These are phyloP conservation scores for Dinomys branickii DNA, from an alignment of 2,113 vertebrate species.

Conservation along the genomic window DNA sequence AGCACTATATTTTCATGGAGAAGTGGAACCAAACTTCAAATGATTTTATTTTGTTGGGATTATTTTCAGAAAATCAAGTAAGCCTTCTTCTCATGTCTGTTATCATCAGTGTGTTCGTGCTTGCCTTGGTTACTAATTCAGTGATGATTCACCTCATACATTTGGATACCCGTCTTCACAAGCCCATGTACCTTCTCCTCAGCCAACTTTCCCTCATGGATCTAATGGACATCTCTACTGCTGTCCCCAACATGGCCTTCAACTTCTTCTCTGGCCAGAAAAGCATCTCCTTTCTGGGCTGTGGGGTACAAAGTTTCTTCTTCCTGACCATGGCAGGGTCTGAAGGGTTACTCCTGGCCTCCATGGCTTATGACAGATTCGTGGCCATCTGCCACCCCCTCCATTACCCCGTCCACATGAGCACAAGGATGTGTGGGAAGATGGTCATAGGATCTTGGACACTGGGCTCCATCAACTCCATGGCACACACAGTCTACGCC, in stretches of 20 bases:
- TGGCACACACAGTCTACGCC: neutral
- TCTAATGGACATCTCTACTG: neutral
- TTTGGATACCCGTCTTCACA: neutral
- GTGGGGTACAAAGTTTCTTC: slow-evolving; percentile 10
- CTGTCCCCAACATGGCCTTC: neutral
- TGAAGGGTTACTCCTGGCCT: slow-evolving; percentile 59
- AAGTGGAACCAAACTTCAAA: slow-evolving; percentile 50
- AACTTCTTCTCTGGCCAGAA: slow-evolving; percentile 35
- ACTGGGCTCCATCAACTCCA: slow-evolving; percentile 38
- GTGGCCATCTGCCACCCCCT: slow-evolving; percentile 63
- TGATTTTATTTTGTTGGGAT: slow-evolving; percentile 52
- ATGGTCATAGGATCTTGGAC: slow-evolving; percentile 59
- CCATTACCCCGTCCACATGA: slow-evolving; percentile 38
- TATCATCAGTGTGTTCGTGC: neutral
- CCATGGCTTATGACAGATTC: slow-evolving; percentile 60
- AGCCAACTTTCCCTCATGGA: slow-evolving; percentile 62
- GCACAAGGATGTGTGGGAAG: neutral
- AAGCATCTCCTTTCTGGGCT: neutral
- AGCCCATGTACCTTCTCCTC: neutral
- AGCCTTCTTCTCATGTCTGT: neutral
- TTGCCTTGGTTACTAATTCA: slow-evolving; percentile 2
- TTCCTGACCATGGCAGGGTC: neutral
- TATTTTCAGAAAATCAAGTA: neutral
- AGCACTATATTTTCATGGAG: neutral
- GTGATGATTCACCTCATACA: slow-evolving; percentile 28